Evolutionary conservation across 2,797 vertebrate genomes (phyloP), one percentile per base, ranked within the genome.

Genomic region (Denticeps clupeoides): DNA sequence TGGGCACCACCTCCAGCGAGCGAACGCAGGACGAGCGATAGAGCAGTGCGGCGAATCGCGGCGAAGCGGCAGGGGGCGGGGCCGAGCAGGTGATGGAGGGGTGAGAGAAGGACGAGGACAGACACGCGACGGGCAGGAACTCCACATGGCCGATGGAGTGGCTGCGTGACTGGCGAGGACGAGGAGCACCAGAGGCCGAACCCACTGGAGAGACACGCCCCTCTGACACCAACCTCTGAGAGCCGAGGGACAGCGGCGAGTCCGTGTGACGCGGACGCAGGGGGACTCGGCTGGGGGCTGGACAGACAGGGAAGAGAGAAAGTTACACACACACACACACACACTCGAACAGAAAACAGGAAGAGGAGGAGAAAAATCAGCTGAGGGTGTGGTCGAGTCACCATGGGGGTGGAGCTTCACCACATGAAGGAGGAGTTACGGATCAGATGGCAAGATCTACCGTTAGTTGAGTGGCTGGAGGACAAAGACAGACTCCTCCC

Each of bases 181-280:
- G 73, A 4, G 74, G 75, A 49, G 78, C 68, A 3, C 74, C 58
- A 52, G 64, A 21, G 62, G 70, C n/a, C n/a, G n/a, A n/a, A n/a
- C n/a, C n/a, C n/a, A n/a, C n/a, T n/a, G n/a, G n/a, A n/a, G n/a
- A n/a, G n/a, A n/a, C n/a, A n/a, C n/a, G n/a, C n/a, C n/a, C n/a
- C n/a, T n/a, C n/a, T n/a, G n/a, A n/a, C n/a, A 95, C 91, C 82
- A 88, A 94, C 92, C 91, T 93, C 85, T 92, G 91, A 50, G 86
- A 88, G 80, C 85, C 83, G 33, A 82, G 75, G 27, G 62, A 60
- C 55, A 75, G 70, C 48, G 62, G 60, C 0, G 84, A 73, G 55
- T 96, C 91, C 74, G 79, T 80, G n/a, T 81, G 77, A 67, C 88
- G 83, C 55, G 87, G 86, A 37, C 88, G 86, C 67, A 88, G 63